Conservation (phyloP, 1,140 invertebrate species). For the Littorina saxatilis region DNA sequence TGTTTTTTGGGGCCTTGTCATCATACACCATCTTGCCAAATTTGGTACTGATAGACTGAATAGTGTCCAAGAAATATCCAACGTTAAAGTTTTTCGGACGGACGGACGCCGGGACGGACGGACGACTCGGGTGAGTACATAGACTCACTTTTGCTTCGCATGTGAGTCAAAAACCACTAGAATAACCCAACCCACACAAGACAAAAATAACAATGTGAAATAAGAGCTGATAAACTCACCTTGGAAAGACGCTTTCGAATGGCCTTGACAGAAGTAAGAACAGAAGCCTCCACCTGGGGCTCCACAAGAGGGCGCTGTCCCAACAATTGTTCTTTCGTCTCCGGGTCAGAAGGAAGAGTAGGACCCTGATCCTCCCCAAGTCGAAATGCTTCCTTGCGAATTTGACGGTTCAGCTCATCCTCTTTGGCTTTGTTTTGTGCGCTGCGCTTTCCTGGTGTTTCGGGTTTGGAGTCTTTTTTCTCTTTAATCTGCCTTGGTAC, state of each 20-base stretch:
- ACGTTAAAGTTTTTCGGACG: no score
- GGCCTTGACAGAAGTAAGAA: constrained; percentile 52
- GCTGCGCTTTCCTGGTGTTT: not conserved
- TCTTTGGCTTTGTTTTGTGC: not conserved
- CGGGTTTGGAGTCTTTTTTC: constrained; percentile 36
- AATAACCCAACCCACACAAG: no score
- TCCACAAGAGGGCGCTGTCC: constrained; percentile 34
- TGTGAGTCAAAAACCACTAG: no score
- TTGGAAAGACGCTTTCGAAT: constrained; percentile 61
- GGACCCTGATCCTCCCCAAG: constrained; percentile 60
- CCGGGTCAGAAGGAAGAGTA: not conserved
- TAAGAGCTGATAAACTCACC: no score
- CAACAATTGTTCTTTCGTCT: constrained; percentile 22
- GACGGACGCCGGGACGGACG: no score
- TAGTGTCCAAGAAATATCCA: no score
- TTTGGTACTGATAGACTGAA: no score
- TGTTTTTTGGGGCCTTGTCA: no score
- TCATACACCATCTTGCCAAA: no score
- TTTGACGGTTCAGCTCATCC: constrained; percentile 51
- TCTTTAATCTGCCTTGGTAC: constrained; percentile 64
- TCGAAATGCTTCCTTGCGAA: constrained; percentile 60
- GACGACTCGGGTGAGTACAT: no score
- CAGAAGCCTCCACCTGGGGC: constrained; percentile 48
- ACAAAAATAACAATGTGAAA: no score
- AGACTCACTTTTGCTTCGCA: no score